phyloP scores from a whole-genome alignment of 2,888 invertebrate genomes.

The Bombyx huttoni region DNA sequence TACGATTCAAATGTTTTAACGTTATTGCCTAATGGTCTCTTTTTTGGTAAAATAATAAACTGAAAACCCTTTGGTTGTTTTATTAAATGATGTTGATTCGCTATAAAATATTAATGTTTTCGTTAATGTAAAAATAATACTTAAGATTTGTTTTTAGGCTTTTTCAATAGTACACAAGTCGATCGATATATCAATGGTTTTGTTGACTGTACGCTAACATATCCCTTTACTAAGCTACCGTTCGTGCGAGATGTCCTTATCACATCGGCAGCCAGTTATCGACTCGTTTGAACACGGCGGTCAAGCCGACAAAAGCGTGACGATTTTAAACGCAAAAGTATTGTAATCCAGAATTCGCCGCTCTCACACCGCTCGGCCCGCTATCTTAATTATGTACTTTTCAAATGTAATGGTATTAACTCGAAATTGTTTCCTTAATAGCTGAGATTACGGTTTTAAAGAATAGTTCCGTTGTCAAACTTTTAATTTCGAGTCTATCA shows the following conservation, averaged over 20 bases:
- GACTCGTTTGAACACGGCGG: conserved; percentile 42
- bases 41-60: too few relatives aligned
- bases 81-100: too few relatives aligned
- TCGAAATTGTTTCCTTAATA: conserved; percentile 4
- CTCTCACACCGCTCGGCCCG: conserved; percentile 7
- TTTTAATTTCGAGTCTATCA: conserved; percentile 21
- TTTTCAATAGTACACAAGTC: not conserved
- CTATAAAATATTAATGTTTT: too few relatives aligned
- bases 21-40: too few relatives aligned
- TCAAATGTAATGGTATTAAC: conserved; percentile 3
- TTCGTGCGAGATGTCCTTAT: conserved; percentile 41
- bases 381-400: conserved; percentile 12
- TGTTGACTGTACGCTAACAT: conserved; percentile 65
- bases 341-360: conserved; percentile 26
- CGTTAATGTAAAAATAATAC: too few relatives aligned
- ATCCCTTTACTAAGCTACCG: conserved; percentile 61
- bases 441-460: conserved; percentile 12
- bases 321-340: conserved; percentile 42
- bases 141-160: not conserved
- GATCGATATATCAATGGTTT: not conserved
- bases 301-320: conserved; percentile 63
- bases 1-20: too few relatives aligned
- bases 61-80: too few relatives aligned
- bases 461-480: not conserved
- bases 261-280: conserved; percentile 49